Conservation (phyloP, 2,113 vertebrate genomes). For the Chascanopsetta lugubris region DNA sequence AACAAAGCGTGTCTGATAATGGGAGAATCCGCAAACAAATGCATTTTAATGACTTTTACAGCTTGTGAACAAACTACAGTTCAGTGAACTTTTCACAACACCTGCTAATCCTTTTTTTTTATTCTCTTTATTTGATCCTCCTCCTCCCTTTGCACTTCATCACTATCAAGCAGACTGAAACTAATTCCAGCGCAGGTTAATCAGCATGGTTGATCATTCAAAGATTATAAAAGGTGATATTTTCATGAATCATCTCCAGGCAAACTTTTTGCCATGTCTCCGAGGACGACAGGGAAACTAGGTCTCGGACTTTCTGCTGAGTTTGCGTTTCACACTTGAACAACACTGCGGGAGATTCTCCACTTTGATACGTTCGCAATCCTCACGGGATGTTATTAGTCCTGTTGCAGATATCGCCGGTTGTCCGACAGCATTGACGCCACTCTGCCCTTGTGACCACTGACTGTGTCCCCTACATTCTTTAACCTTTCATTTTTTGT, state of each 20-base stretch:
- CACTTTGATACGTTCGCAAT: too few species aligned
- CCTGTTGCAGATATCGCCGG: too few species aligned
- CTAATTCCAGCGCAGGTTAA: slow-evolving; percentile 40
- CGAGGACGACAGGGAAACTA: too few species aligned
- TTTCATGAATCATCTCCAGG: slow-evolving; percentile 6
- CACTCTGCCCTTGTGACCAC: too few species aligned
- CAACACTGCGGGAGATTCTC: too few species aligned
- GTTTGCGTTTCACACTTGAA: too few species aligned
- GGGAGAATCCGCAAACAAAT: slow-evolving; percentile 44
- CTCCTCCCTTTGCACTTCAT: neutral
- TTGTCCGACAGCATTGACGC: too few species aligned
- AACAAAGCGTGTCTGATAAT: slow-evolving; percentile 61
- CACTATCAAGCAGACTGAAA: slow-evolving; percentile 25
- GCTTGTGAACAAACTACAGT: slow-evolving; percentile 34
- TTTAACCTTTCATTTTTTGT: too few species aligned
- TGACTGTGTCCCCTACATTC: too few species aligned
- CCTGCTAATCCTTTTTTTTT: slow-evolving; percentile 6
- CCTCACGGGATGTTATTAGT: too few species aligned
- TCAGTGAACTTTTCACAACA: slow-evolving; percentile 11
- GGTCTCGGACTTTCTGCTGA: too few species aligned
- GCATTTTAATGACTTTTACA: slow-evolving; percentile 39
- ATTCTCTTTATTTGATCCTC: slow-evolving; percentile 11
- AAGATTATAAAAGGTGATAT: slow-evolving; percentile 21
- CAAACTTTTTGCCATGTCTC: neutral
- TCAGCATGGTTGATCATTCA: slow-evolving; percentile 10